Base-by-base conservation (phyloP, 2,113 vertebrate genomes). In the Phasianus colchicus region DNA sequence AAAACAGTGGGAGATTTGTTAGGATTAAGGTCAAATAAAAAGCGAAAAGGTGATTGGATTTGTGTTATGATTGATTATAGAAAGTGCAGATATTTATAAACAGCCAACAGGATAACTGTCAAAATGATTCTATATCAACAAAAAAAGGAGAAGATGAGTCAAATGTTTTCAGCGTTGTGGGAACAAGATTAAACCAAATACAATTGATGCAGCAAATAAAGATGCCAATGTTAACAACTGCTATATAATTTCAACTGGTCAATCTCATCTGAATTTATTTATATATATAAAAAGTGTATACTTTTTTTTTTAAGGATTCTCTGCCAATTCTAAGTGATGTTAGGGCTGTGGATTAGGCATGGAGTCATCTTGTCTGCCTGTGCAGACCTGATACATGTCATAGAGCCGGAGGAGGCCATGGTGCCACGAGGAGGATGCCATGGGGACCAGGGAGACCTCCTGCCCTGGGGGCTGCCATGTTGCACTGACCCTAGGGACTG, bases 11-110 rank as follows among this genome's bases (percentile, higher is more conserved):
- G 88, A 88, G 91, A 95, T 95, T 90, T 95, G 86, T 95, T 95
- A 94, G 90, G 89, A 95, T 93, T 97, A 86, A 93, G 93, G 95
- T 95, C 90, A 96, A 95, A 96, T 95, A 60, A 94, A 94, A 92
- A 90, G 76, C 4, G 32, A 94, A 94, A 90, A 95, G 86, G 90
- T 45, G 14, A 95, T 86, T 94, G 92, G 95, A 95, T 96, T 96
- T 95, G 83, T 30, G 92, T 94, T 92, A 88, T 86, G 90, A 96
- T 95, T 97, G 96, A 96, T 97, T 92, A 94, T 67, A 84, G 90
- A 75, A 94, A 92, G 91, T 75, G 73, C 85, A 81, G 90, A 76
- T 97, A 96, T 94, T 96, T 97, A 97, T 97, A 95, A 97, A 65
- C 88, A 95, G 93, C 69, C 94, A 82, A 79, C 63, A 75, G 95